Conservation (phyloP, 1,140 invertebrate genomes). For the Helicoverpa armigera region DNA sequence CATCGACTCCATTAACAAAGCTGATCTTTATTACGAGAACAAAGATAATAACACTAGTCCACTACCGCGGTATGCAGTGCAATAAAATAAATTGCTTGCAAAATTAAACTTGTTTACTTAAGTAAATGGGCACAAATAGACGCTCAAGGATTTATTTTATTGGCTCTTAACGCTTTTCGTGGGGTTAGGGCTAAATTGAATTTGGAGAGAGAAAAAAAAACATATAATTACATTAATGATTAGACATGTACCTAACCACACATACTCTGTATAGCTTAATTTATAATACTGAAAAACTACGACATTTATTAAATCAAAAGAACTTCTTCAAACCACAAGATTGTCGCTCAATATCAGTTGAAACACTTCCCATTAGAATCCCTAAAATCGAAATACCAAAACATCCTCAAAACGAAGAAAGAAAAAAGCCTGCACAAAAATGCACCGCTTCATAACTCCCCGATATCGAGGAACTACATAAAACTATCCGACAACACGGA, state of each 20-base stretch:
- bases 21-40: conserved; percentile 42
- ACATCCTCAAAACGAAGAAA: too few species aligned
- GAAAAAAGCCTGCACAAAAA: too few species aligned
- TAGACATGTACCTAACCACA: too few species aligned
- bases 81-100: conserved; percentile 45
- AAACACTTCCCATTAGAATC: too few species aligned
- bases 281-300: too few species aligned
- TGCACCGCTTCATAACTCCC: too few species aligned
- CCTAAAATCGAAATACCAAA: too few species aligned
- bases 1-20: conserved; percentile 26
- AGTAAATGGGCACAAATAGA: conserved; percentile 38
- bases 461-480: too few species aligned
- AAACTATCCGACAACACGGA: background rate
- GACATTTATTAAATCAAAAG: too few species aligned
- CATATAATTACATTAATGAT: background rate
- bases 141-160: conserved; percentile 25
- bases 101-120: conserved; percentile 47
- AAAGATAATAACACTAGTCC: conserved; percentile 31
- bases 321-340: too few species aligned
- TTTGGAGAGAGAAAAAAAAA: background rate
- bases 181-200: background rate
- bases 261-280: too few species aligned
- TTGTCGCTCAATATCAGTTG: too few species aligned
- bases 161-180: conserved; percentile 12
- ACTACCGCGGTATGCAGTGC: background rate